A percentile compares a stretch with the other conserved stretches of the same genome.
phyloP scores from a whole-genome alignment of 2,888 invertebrate genomes.

The Phortica okadai region DNA sequence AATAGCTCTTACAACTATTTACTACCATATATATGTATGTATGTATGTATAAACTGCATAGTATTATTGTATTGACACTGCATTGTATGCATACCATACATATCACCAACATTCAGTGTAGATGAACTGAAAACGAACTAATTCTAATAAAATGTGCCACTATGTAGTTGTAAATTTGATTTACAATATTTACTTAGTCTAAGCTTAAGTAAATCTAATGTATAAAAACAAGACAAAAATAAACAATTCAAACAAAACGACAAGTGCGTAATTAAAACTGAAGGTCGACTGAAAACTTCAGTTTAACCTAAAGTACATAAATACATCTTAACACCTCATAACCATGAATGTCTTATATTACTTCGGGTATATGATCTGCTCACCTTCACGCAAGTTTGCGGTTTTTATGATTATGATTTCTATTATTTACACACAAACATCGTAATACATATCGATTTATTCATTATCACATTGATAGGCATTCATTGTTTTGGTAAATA shows the following conservation, averaged over 20 bases:
- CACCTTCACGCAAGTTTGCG: slow-evolving; percentile 60
- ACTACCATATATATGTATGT: neutral
- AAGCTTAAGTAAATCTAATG: neutral
- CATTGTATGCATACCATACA: neutral
- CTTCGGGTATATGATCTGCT: neutral
- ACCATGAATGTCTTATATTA: slow-evolving; percentile 23
- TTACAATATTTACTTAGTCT: slow-evolving; percentile 8
- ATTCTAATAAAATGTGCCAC: slow-evolving; percentile 25
- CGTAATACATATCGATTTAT: neutral
- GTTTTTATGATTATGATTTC: slow-evolving; percentile 35
- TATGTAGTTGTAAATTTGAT: neutral
- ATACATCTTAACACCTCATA: neutral
- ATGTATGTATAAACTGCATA: neutral
- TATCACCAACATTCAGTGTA: neutral
- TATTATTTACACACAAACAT: neutral
- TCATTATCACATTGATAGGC: slow-evolving; percentile 4
- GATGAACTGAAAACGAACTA: slow-evolving; percentile 21
- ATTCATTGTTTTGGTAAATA: slow-evolving; percentile 5
- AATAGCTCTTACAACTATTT: neutral
- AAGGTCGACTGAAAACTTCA: slow-evolving; percentile 3
- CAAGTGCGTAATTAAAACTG: slow-evolving; percentile 6
- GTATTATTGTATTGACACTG: slow-evolving; percentile 21
- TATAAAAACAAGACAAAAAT: neutral
- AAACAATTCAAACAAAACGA: neutral
- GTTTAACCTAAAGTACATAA: neutral